A percentile compares a stretch with the other conserved stretches of the same genome.
phyloP scores from a whole-genome alignment of 2,113 vertebrate genomes.

The Sceloporus tristichus region DNA sequence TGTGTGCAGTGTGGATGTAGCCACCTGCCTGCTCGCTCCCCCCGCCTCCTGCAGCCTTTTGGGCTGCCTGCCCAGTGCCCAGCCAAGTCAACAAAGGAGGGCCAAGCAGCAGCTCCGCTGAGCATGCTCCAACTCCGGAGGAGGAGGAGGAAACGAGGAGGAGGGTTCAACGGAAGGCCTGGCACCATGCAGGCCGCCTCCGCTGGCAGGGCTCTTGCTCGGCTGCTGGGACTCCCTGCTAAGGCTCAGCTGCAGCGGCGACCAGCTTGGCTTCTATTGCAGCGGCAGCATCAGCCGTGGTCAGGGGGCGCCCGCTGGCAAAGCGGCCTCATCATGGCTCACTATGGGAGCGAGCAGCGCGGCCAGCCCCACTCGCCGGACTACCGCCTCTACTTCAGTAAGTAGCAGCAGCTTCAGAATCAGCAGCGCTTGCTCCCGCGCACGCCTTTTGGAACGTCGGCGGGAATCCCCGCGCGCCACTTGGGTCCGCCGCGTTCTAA shows the following conservation, averaged over 20 bases:
- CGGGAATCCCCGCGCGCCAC: no score
- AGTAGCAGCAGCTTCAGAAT: constrained; percentile 71
- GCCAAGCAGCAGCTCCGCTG: neutral
- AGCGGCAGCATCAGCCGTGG: neutral
- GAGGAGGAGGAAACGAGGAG: no score
- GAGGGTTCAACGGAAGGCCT: neutral
- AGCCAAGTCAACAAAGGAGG: neutral
- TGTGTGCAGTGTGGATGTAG: no score
- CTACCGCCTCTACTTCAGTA: constrained; percentile 94
- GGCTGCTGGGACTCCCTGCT: constrained; percentile 17
- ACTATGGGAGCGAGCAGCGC: constrained; percentile 85
- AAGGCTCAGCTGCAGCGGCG: neutral
- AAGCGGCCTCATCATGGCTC: constrained; percentile 73
- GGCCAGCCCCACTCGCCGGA: constrained; percentile 81
- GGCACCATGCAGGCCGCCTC: constrained; percentile 44
- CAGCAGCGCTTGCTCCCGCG: no score
- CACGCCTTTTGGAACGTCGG: neutral
- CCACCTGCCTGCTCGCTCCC: no score
- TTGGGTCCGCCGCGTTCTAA: neutral
- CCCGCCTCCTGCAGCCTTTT: no score
- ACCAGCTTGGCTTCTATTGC: neutral
- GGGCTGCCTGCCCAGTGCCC: neutral
- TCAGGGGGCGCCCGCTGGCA: constrained; percentile 12
- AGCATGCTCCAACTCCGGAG: constrained; percentile 27
- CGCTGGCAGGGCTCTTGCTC: neutral